A percentile compares a stretch with the other conserved stretches of the same genome.
Conservation (phyloP, 1,140 invertebrate genomes). For the Pseudoatta argentina region DNA sequence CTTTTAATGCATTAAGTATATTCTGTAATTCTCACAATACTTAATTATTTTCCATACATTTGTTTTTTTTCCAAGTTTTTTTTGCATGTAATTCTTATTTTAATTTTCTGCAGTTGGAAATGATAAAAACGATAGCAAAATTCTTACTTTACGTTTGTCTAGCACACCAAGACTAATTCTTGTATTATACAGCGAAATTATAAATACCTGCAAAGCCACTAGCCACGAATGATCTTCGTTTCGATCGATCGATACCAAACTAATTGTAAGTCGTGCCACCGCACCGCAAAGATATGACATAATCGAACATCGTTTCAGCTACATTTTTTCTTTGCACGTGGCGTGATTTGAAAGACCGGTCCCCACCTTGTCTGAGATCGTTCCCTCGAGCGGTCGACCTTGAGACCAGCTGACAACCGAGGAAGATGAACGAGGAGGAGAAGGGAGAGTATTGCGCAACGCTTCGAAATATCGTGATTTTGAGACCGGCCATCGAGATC, state of each 20-base stretch:
- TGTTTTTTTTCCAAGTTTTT: not conserved
- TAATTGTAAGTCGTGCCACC: not conserved
- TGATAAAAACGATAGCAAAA: not conserved
- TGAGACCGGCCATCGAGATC: constrained; percentile 49
- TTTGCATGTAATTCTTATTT: not conserved
- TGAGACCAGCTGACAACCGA: constrained; percentile 78
- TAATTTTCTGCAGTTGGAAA: not conserved
- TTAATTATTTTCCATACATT: not conserved
- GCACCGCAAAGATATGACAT: constrained; percentile 26
- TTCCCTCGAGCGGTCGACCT: constrained; percentile 73
- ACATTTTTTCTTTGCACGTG: constrained; percentile 56
- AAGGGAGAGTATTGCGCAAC: constrained; percentile 66
- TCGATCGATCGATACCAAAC: not conserved
- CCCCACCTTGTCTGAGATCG: constrained; percentile 68
- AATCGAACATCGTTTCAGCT: constrained; percentile 42
- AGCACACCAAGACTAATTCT: not conserved
- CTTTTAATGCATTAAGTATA: not conserved
- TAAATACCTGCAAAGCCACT: not conserved
- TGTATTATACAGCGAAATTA: not conserved
- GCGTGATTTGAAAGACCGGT: constrained; percentile 54
- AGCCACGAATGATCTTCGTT: not conserved
- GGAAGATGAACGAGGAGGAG: constrained; percentile 59
- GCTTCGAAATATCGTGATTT: constrained; percentile 71
- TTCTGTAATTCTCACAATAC: not conserved
- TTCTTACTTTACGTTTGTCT: not conserved